A percentile compares a stretch with the other conserved stretches of the same genome.
Conservation (phyloP, 2,797 vertebrate genomes). For the Halcyon smyrnensis region DNA sequence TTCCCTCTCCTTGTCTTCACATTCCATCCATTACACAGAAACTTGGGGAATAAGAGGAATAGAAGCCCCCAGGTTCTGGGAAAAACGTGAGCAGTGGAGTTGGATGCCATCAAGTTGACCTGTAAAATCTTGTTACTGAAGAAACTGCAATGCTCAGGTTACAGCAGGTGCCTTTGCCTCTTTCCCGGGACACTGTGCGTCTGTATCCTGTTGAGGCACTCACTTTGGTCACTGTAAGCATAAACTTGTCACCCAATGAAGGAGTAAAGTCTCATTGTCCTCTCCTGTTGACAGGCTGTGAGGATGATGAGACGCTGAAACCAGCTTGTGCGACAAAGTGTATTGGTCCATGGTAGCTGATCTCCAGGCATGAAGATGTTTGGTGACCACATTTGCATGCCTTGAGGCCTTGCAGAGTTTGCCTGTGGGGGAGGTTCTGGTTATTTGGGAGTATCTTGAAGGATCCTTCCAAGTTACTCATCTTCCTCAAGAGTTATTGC, state of each 20-base stretch:
- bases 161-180: not conserved
- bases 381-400: not conserved
- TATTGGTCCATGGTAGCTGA: not conserved
- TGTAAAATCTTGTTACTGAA: not conserved
- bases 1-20: not conserved
- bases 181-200: not conserved
- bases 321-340: not conserved
- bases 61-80: not conserved
- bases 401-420: not conserved
- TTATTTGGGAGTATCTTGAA: not conserved
- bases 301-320: not conserved
- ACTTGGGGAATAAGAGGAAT: not conserved
- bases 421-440: not conserved
- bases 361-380: not conserved
- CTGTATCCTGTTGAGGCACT: not conserved
- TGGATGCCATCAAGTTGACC: not conserved
- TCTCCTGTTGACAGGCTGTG: not conserved
- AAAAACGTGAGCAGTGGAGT: not conserved
- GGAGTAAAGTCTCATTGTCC: not conserved
- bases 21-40: not conserved
- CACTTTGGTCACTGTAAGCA: not conserved
- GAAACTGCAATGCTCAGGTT: not conserved
- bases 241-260: not conserved
- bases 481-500: not conserved
- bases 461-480: not conserved